phyloP scores from a whole-genome alignment of 1,140 invertebrate genomes.

The Drosophila micromelanica region DNA sequence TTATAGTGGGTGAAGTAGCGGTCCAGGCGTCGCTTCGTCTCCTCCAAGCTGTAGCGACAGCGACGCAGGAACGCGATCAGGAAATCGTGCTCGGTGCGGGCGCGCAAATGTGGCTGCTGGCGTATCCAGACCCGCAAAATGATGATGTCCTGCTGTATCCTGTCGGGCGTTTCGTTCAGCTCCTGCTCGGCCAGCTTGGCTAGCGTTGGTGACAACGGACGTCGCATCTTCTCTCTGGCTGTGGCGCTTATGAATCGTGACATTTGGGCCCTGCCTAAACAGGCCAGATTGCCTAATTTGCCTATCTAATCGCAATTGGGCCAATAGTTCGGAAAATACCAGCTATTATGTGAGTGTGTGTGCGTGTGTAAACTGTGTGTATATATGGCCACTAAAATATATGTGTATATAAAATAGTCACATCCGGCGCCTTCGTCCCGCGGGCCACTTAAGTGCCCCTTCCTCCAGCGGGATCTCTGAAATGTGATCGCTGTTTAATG shows the following conservation, averaged over 20 bases:
- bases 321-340: constrained; percentile 54
- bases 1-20: constrained; percentile 87
- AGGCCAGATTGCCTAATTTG: constrained; percentile 44
- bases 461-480: constrained; percentile 29
- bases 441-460: constrained; percentile 68
- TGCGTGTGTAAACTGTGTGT: background rate
- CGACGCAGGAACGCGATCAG: constrained; percentile 87
- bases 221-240: constrained; percentile 66
- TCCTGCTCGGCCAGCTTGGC: constrained; percentile 86
- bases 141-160: constrained; percentile 86
- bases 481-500: constrained; percentile 76
- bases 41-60: constrained; percentile 88
- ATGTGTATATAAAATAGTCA: constrained; percentile 37
- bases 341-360: background rate
- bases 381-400: constrained; percentile 1
- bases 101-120: constrained; percentile 87
- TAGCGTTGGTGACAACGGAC: constrained; percentile 83
- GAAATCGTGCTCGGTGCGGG: constrained; percentile 86
- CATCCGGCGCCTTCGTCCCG: constrained; percentile 68
- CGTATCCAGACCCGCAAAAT: constrained; percentile 88
- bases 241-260: constrained; percentile 41
- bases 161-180: constrained; percentile 87
- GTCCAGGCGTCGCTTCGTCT: constrained; percentile 88
- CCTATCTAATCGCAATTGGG: constrained; percentile 54
- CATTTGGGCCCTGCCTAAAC: constrained; percentile 31